phyloP scores from a whole-genome alignment of 2,888 invertebrate species.

The Drosophila fulvimacula region DNA sequence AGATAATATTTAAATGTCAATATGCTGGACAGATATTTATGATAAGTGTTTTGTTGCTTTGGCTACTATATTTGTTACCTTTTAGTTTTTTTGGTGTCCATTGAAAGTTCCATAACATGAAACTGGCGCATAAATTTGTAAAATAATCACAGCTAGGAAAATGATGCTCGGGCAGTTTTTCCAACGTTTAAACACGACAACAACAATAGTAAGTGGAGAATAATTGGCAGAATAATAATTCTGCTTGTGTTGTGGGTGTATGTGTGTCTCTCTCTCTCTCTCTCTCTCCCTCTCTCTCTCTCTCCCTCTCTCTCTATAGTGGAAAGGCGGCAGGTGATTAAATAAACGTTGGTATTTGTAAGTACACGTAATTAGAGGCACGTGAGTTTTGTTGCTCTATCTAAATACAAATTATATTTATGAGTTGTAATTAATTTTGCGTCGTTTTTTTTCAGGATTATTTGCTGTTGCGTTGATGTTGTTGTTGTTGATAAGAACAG shows the following conservation, averaged over 20 bases:
- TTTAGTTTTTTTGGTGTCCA: constrained; percentile 83
- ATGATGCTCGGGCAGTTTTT: constrained; percentile 70
- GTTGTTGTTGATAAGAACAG: constrained; percentile 56
- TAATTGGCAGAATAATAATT: constrained; percentile 14
- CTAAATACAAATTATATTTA: constrained; percentile 56
- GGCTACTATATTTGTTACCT: constrained; percentile 57
- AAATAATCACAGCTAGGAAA: constrained; percentile 76
- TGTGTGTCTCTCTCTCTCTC: neutral
- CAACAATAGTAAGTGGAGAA: constrained; percentile 6
- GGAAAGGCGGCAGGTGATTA: constrained; percentile 21
- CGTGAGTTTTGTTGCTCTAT: constrained; percentile 55
- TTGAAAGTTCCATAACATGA: constrained; percentile 84
- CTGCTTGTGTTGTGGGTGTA: neutral
- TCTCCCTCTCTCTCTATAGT: neutral
- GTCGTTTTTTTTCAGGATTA: constrained; percentile 39
- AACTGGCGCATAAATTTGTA: constrained; percentile 81
- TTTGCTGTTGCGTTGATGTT: constrained; percentile 25
- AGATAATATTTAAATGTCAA: constrained; percentile 18
- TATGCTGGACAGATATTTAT: constrained; percentile 7
- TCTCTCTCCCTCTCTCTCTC: neutral
- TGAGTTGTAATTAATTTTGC: constrained; percentile 52
- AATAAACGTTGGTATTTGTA: constrained; percentile 37
- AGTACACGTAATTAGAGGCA: constrained; percentile 64
- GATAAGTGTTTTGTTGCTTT: neutral
- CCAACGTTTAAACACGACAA: constrained; percentile 23